A percentile compares a stretch with the other conserved stretches of the same genome.
These are phyloP conservation scores for Mixornis gularis DNA, from an alignment of 2,113 vertebrate species.

Conservation along the genomic window DNA sequence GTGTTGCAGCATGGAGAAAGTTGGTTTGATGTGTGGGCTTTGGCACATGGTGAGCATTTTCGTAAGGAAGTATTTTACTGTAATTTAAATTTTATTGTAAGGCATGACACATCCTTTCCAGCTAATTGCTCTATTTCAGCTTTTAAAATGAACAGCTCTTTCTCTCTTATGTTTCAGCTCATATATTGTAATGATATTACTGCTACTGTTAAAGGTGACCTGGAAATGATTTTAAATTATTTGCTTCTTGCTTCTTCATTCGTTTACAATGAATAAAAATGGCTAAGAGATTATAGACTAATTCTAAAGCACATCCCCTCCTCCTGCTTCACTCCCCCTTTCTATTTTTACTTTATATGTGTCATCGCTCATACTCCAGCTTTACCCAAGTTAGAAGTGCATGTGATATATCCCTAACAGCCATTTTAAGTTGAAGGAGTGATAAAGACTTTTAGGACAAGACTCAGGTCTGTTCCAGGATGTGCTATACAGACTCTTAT, in stretches of 20 bases:
- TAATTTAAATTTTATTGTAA: conserved; percentile 41
- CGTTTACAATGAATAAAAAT: not conserved
- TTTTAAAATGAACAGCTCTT: conserved; percentile 44
- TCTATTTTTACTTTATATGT: not conserved
- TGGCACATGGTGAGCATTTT: not conserved
- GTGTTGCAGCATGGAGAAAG: not conserved
- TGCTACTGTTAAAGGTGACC: conserved; percentile 38
- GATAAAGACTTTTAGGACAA: not conserved
- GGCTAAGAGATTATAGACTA: not conserved
- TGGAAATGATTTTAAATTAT: not conserved
- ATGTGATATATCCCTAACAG: not conserved
- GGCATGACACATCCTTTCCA: conserved; percentile 28
- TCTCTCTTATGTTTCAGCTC: conserved; percentile 28
- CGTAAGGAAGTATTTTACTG: not conserved
- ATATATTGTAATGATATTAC: conserved; percentile 27
- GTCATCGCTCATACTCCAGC: not conserved
- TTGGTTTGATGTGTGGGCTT: not conserved
- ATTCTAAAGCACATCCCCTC: not conserved
- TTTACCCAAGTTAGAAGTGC: not conserved
- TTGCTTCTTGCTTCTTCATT: not conserved
- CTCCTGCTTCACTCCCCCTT: accelerated
- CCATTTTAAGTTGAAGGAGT: not conserved
- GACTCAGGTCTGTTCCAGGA: not conserved
- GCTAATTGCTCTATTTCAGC: conserved; percentile 37
- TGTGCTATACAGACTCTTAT: not conserved